These are phyloP conservation scores for Clavelina lepadiformis DNA, from an alignment of 23 tunicate species.

Conservation along the genomic window DNA sequence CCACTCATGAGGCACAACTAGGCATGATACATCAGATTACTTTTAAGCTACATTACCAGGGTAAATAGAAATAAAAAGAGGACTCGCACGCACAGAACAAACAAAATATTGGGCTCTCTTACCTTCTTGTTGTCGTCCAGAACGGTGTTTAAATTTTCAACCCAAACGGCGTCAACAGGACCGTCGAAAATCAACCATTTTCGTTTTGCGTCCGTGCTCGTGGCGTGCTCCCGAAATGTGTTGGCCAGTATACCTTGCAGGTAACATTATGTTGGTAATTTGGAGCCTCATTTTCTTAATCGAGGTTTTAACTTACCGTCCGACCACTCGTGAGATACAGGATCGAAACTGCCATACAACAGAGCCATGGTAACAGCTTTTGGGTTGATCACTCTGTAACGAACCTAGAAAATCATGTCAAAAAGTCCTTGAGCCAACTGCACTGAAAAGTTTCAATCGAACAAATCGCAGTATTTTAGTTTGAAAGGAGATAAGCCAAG, in stretches of 20 bases:
- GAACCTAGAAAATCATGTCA: constrained; percentile 9
- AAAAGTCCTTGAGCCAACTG: background rate
- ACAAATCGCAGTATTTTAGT: background rate
- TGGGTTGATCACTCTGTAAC: constrained; percentile 61
- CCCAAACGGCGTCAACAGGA: constrained; percentile 98
- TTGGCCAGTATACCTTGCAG: constrained; percentile 87
- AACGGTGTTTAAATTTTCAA: constrained; percentile 97
- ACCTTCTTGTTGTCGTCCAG: constrained; percentile 97
- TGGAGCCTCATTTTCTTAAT: no score
- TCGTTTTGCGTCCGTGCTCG: constrained; percentile 52
- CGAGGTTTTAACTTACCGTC: constrained; percentile 97
- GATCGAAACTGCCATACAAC: constrained; percentile 93
- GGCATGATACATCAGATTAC: background rate
- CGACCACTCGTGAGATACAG: constrained; percentile 97
- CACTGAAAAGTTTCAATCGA: background rate
- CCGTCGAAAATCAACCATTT: constrained; percentile 97
- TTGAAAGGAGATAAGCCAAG: background rate
- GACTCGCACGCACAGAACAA: no score
- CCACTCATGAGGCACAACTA: constrained; percentile 93
- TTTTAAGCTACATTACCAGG: background rate
- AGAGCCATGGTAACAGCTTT: constrained; percentile 95
- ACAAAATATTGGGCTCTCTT: no score
- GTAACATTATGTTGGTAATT: no score
- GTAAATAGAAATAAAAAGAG: no score
- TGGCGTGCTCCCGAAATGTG: constrained; percentile 85